Conservation (phyloP, 2,113 vertebrate genomes). For the Coregonus clupeaformis region DNA sequence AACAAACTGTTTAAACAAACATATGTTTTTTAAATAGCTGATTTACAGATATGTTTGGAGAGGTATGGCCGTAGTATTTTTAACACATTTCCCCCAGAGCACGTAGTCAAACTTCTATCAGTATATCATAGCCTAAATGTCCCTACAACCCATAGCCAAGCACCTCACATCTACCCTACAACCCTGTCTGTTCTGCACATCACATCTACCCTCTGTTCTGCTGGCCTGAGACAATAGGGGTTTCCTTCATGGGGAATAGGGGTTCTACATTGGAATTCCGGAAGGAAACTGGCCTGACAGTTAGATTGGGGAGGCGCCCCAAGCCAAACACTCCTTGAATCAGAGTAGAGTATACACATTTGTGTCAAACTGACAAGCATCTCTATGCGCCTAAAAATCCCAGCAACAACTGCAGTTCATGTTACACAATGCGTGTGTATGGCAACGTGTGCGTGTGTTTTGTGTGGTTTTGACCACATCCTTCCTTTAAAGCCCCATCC, state of each 20-base stretch:
- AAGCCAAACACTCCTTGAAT: constrained; percentile 20
- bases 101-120: too few species aligned
- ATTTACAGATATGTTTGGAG: too few species aligned
- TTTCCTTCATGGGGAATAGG: neutral
- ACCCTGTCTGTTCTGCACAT: too few species aligned
- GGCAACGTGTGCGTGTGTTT: neutral
- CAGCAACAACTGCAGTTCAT: neutral
- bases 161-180: too few species aligned
- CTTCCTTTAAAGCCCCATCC: constrained; percentile 2
- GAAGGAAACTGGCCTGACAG: constrained; percentile 57
- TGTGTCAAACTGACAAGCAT: constrained; percentile 27
- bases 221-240: neutral
- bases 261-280: constrained; percentile 32
- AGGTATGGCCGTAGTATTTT: too few species aligned
- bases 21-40: too few species aligned
- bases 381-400: constrained; percentile 2
- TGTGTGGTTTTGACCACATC: constrained; percentile 14
- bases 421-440: constrained; percentile 18
- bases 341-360: constrained; percentile 24
- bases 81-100: too few species aligned
- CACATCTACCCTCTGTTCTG: neutral
- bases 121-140: too few species aligned
- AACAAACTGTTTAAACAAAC: too few species aligned
- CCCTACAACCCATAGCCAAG: too few species aligned
- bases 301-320: constrained; percentile 8